Percentiles rank a stretch among this genome's conserved stretches.
These are phyloP conservation scores for Lithophane semibrunnea DNA, from an alignment of 2,888 invertebrate genomes.

Conservation along the genomic window DNA sequence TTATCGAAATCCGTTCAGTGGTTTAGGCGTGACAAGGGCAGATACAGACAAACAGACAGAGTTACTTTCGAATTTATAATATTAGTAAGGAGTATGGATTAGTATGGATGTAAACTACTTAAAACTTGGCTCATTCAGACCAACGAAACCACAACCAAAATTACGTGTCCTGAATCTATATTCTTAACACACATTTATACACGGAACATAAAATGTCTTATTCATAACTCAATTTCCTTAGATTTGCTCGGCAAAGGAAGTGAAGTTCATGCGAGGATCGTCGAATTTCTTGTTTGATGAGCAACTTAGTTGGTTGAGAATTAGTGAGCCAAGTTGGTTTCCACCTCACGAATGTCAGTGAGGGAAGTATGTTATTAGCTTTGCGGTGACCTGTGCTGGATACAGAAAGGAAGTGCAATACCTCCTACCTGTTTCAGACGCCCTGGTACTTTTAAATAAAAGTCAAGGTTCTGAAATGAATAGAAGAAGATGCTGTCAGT, in stretches of 20 bases:
- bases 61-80: too few species aligned
- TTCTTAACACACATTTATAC: conserved; percentile 56
- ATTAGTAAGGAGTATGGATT: too few species aligned
- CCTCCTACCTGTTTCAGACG: background rate
- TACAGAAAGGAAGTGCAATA: conserved; percentile 21
- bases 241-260: conserved; percentile 62
- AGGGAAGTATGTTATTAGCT: conserved; percentile 60
- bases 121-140: background rate
- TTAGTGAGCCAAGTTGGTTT: conserved; percentile 61
- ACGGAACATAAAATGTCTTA: conserved; percentile 59
- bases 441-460: conserved; percentile 35
- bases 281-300: conserved; percentile 64
- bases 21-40: too few species aligned
- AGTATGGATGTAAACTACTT: background rate
- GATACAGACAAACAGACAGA: too few species aligned
- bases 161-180: conserved; percentile 41
- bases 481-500: background rate
- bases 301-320: conserved; percentile 58
- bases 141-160: conserved; percentile 15
- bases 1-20: too few species aligned
- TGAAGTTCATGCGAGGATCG: conserved; percentile 42
- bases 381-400: conserved; percentile 35
- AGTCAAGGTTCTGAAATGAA: background rate
- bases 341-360: conserved; percentile 57
- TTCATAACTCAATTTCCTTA: conserved; percentile 67